Evolutionary conservation across 2,888 invertebrate species (phyloP).

Genomic region (Protodeltote pygarga): DNA sequence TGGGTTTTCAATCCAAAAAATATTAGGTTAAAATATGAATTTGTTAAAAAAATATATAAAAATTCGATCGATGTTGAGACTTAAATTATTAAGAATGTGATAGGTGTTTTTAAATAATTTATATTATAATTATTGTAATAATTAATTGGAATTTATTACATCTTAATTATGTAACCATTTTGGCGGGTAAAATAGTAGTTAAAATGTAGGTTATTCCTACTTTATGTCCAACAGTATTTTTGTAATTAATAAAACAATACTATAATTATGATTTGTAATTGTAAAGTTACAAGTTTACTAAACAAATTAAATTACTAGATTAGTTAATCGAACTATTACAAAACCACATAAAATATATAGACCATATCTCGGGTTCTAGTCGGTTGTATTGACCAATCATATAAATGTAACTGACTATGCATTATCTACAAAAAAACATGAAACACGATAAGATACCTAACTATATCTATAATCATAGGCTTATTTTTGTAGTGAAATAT

Average conservation of each 20-base stretch:
- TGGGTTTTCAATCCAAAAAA: conserved; percentile 14
- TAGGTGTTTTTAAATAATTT: conserved; percentile 71
- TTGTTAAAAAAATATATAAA: conserved; percentile 57
- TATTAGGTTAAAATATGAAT: conserved; percentile 37
- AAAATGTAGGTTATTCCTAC: conserved; percentile 66
- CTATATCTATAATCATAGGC: too few species aligned
- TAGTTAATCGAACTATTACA: too few species aligned
- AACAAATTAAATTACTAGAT: too few species aligned
- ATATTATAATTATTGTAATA: conserved; percentile 52
- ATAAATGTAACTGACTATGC: too few species aligned
- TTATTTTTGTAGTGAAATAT: too few species aligned
- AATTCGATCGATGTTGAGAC: conserved; percentile 74
- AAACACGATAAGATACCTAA: too few species aligned
- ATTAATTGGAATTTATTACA: conserved; percentile 57
- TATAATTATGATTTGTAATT: conserved; percentile 25
- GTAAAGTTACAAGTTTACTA: conserved; percentile 50
- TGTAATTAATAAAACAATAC: conserved; percentile 59
- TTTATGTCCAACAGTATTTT: conserved; percentile 66
- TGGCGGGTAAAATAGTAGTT: conserved; percentile 47
- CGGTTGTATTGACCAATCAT: too few species aligned
- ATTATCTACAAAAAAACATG: too few species aligned
- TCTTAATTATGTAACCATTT: conserved; percentile 50
- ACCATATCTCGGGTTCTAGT: too few species aligned
- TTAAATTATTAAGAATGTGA: conserved; percentile 70
- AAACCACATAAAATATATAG: too few species aligned